A percentile compares a stretch with the other conserved stretches of the same genome.
Conservation (phyloP, 2,113 vertebrate genomes). For the Pionites leucogaster region DNA sequence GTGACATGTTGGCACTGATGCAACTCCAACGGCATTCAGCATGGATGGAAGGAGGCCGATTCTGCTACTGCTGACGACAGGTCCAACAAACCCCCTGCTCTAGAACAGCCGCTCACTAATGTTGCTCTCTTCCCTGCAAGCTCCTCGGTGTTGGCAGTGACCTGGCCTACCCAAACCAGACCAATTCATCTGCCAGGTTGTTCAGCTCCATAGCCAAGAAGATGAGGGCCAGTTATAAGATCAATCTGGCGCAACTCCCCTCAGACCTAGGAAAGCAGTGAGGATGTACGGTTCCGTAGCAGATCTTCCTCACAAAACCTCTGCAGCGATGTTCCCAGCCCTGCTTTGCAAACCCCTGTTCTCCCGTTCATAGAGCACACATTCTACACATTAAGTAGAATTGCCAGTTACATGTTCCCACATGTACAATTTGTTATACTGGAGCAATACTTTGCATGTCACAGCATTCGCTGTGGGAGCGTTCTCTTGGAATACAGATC, state of each 20-base stretch:
- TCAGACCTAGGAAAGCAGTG: fast-evolving
- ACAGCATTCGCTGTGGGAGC: background rate
- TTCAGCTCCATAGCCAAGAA: background rate
- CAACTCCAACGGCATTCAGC: background rate
- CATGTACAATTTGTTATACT: background rate
- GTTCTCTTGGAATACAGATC: background rate
- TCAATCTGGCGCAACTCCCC: fast-evolving
- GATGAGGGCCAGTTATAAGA: background rate
- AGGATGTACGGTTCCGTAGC: background rate
- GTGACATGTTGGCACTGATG: fast-evolving
- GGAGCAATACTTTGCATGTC: background rate
- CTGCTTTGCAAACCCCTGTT: background rate
- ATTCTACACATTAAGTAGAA: background rate
- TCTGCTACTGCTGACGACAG: background rate
- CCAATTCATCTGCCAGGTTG: fast-evolving
- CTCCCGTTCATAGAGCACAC: background rate
- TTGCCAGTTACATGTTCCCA: background rate
- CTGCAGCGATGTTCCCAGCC: background rate
- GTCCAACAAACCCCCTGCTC: background rate
- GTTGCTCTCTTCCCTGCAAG: background rate
- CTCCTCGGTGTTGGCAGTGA: background rate
- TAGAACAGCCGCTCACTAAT: background rate
- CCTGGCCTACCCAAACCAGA: background rate
- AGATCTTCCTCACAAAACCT: background rate
- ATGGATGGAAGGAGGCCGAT: background rate